Evolutionary conservation across 2,888 invertebrate genomes (phyloP).

Genomic region (Emmelina monodactyla): DNA sequence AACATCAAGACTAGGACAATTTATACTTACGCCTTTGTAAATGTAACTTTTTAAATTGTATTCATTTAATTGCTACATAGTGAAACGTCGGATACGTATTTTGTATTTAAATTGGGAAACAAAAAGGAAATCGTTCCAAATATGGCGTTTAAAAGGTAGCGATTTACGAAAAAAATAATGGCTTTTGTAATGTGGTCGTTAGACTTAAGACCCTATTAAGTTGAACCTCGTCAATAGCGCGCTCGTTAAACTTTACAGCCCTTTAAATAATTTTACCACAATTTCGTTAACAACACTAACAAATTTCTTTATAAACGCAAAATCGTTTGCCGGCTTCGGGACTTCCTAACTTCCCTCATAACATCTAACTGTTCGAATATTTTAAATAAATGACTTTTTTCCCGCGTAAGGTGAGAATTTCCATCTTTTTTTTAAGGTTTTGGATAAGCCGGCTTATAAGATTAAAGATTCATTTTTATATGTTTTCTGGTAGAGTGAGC

Average conservation of each 20-base stretch:
- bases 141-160: no score
- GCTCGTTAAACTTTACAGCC: slow-evolving; percentile 50
- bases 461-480: slow-evolving; percentile 13
- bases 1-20: slow-evolving; percentile 26
- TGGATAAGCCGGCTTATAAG: slow-evolving; percentile 13
- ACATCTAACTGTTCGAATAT: slow-evolving; percentile 35
- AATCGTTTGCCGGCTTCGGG: slow-evolving; percentile 26
- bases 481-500: slow-evolving; percentile 22
- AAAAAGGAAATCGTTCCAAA: no score
- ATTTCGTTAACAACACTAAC: slow-evolving; percentile 47
- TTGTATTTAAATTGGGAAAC: no score
- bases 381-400: slow-evolving; percentile 27
- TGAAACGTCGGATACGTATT: no score
- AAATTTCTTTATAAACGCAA: slow-evolving; percentile 41
- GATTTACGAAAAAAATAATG: no score
- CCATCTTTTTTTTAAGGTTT: slow-evolving; percentile 2
- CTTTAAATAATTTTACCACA: slow-evolving; percentile 52
- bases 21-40: slow-evolving; percentile 9
- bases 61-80: no score
- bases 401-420: slow-evolving; percentile 11
- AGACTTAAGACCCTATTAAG: slow-evolving; percentile 46
- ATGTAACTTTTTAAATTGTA: no score
- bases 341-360: slow-evolving; percentile 29
- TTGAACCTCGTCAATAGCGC: slow-evolving; percentile 40
- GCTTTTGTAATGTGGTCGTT: no score